Percentiles rank a stretch among this genome's conserved stretches.
Conservation (phyloP, 1,140 invertebrate genomes). For the Euschistus heros region DNA sequence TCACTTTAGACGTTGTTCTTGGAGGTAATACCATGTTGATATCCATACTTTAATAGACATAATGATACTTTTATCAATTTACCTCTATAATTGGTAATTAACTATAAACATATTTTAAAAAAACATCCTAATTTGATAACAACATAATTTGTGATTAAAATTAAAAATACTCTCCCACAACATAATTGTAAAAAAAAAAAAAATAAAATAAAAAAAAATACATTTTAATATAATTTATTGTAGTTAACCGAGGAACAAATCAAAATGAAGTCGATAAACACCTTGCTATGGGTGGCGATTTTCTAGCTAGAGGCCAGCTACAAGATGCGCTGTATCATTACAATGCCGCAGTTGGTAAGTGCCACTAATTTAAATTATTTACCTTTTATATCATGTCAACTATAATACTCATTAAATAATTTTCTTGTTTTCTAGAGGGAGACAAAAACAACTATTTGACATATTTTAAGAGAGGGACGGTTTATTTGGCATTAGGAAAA, state of each 20-base stretch:
- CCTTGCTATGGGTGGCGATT: slow-evolving; percentile 82
- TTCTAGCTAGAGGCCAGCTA: slow-evolving; percentile 82
- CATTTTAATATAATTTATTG: not conserved
- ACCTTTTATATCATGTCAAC: not conserved
- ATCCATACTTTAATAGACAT: no score
- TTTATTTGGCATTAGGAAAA: slow-evolving; percentile 92
- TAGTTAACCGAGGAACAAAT: slow-evolving; percentile 31
- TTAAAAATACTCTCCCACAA: no score
- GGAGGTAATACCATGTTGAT: slow-evolving; percentile 16
- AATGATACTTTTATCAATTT: no score
- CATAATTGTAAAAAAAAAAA: no score
- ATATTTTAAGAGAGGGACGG: slow-evolving; percentile 88
- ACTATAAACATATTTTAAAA: no score
- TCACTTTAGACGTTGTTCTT: slow-evolving; percentile 28
- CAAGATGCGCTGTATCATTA: slow-evolving; percentile 95
- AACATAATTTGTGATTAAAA: no score
- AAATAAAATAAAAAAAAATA: no score
- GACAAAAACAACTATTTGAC: slow-evolving; percentile 94
- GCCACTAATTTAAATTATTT: not conserved
- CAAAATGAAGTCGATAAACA: slow-evolving; percentile 80
- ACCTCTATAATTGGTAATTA: no score
- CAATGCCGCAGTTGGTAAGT: slow-evolving; percentile 91
- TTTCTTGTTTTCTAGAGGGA: slow-evolving; percentile 70
- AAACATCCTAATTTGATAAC: no score
- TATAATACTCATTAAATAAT: slow-evolving; percentile 20